Base-by-base conservation (phyloP, 2,797 vertebrate species). In the Acanthis flammea region DNA sequence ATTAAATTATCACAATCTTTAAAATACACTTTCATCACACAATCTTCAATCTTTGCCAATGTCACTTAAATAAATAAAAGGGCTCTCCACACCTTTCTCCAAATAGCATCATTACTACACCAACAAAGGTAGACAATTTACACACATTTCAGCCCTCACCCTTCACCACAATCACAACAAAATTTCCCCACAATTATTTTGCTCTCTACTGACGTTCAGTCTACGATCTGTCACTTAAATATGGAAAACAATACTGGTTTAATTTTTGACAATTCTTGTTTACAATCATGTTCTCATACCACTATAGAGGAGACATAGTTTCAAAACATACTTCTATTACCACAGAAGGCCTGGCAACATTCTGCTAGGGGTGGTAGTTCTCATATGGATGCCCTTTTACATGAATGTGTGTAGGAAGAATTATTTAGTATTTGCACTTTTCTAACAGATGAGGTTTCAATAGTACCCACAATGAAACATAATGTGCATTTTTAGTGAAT, bases 241-340 rank as follows among this genome's bases (percentile, higher is more conserved):
- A 63, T 11, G 4, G 30, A 14, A 77, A 91, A 68, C 0, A 85
- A 75, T 6, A 35, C 5, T 15, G 10, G 9, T 28, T 90, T 50
- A 41, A 80, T 54, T 90, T 80, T 68, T 80, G 31, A 31, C 11
- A 80, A 57, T 44, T 77, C 19, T 62, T 65, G 8, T 50, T 80
- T 61, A 54, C 39, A 71, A 9, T 22, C 23, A 37, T 50, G 30
- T 58, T 81, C 41, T 62, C 39, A 53, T 13, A 75, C 18, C 16
- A 51, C 21, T 47, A 25, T 0, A 50, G 44, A 75, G 31, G 19
- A 72, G 27, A 72, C 2, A 55, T 0, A 0, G 14, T 70, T 89
- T 68, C 65, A 77, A 74, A 74, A 83, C n/a, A 78, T 77, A 63
- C 23, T 60, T 6, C 18, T 67, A 3, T 48, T 78, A 31, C 25